phyloP scores from a whole-genome alignment of 2,888 invertebrate genomes.

The Lasioglossum villosulum region DNA sequence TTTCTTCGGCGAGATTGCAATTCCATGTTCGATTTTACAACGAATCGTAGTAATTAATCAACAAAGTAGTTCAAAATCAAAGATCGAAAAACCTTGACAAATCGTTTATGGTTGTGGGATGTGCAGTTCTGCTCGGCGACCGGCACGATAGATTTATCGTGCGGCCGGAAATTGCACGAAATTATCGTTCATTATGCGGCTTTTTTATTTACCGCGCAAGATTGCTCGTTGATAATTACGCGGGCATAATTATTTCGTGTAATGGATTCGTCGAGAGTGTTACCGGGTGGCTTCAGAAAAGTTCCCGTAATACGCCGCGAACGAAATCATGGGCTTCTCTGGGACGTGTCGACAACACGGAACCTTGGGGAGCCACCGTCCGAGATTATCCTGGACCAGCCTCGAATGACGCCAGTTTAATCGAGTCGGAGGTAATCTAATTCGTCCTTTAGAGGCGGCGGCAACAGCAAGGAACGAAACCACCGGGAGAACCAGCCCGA shows the following conservation, averaged over 20 bases:
- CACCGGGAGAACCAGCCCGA: conserved; percentile 58
- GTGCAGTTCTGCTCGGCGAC: conserved; percentile 12
- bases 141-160: conserved; percentile 18
- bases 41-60: neutral
- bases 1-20: neutral
- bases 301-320: conserved; percentile 31
- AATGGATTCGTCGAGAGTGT: conserved; percentile 43
- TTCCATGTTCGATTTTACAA: neutral
- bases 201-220: conserved; percentile 16
- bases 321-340: conserved; percentile 51
- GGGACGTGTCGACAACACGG: conserved; percentile 56
- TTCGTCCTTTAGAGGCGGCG: conserved; percentile 69
- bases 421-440: conserved; percentile 74
- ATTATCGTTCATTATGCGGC: conserved; percentile 39
- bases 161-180: conserved; percentile 23
- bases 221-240: conserved; percentile 45
- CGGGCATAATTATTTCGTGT: conserved; percentile 48
- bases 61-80: neutral
- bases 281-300: conserved; percentile 37
- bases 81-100: neutral
- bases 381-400: conserved; percentile 66
- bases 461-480: conserved; percentile 69
- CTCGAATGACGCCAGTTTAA: conserved; percentile 71
- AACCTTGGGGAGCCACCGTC: conserved; percentile 55
- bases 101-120: conserved; percentile 2